These are phyloP conservation scores for Gallinago paraguaiae DNA, from an alignment of 2,113 vertebrate species.

Conservation along the genomic window DNA sequence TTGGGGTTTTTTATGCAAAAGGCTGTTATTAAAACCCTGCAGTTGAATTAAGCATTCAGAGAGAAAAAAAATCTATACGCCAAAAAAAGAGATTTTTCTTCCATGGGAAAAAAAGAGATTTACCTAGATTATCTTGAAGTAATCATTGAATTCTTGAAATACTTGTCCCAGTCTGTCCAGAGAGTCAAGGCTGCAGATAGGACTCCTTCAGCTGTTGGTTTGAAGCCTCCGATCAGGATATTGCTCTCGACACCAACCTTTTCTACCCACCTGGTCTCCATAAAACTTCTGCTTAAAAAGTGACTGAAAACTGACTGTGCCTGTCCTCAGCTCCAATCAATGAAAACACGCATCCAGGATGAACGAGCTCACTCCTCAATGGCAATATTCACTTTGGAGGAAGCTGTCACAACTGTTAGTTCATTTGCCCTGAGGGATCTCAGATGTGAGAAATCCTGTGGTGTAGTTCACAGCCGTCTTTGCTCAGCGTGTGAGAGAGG, in stretches of 20 bases:
- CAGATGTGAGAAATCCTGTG: background rate
- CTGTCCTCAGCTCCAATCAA: background rate
- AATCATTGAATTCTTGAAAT: background rate
- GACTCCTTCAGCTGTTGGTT: background rate
- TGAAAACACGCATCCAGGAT: background rate
- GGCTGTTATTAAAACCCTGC: background rate
- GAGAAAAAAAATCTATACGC: background rate
- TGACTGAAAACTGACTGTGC: background rate
- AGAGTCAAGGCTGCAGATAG: background rate
- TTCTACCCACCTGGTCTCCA: background rate
- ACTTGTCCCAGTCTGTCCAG: background rate
- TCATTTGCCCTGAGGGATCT: background rate
- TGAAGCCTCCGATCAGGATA: background rate
- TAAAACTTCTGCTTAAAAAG: background rate
- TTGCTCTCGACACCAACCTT: background rate
- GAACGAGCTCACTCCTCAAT: background rate
- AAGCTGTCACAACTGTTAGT: constrained; percentile 36
- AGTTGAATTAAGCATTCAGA: background rate
- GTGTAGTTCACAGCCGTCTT: background rate
- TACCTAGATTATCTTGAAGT: background rate
- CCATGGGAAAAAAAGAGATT: background rate
- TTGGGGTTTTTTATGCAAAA: background rate
- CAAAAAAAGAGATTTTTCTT: background rate
- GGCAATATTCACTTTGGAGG: background rate
- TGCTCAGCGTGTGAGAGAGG: background rate